Conservation (phyloP, 2,888 invertebrate genomes). For the Magallana nippona region DNA sequence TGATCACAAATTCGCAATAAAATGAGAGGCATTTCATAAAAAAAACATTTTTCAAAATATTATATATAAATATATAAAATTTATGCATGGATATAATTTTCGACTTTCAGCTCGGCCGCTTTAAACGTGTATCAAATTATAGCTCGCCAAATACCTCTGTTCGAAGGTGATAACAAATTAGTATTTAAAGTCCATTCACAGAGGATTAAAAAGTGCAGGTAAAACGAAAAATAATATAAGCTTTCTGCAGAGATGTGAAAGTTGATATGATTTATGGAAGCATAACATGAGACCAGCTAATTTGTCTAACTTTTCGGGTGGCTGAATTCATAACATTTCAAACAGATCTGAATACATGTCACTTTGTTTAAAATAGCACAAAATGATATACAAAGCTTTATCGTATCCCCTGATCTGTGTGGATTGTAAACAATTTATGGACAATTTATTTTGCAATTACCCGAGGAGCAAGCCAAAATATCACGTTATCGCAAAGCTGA, state of each 20-base stretch:
- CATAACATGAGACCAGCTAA: constrained; percentile 1
- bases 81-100: no score
- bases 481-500: no score
- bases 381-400: neutral
- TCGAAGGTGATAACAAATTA: constrained; percentile 19
- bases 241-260: constrained; percentile 18
- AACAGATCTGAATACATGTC: neutral
- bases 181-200: neutral
- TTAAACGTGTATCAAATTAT: no score
- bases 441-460: no score
- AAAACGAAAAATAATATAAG: neutral
- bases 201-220: neutral
- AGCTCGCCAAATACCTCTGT: constrained; percentile 6
- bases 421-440: no score
- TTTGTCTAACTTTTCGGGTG: neutral
- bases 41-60: no score
- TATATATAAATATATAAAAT: no score
- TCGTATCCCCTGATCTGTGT: no score
- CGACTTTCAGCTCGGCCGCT: no score
- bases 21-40: no score
- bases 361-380: neutral
- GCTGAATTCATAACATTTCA: constrained; percentile 19
- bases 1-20: no score
- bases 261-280: constrained; percentile 19
- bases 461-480: no score